A percentile compares a stretch with the other conserved stretches of the same genome.
phyloP scores from a whole-genome alignment of 1,140 invertebrate species.

The Euwallacea fornicatus region DNA sequence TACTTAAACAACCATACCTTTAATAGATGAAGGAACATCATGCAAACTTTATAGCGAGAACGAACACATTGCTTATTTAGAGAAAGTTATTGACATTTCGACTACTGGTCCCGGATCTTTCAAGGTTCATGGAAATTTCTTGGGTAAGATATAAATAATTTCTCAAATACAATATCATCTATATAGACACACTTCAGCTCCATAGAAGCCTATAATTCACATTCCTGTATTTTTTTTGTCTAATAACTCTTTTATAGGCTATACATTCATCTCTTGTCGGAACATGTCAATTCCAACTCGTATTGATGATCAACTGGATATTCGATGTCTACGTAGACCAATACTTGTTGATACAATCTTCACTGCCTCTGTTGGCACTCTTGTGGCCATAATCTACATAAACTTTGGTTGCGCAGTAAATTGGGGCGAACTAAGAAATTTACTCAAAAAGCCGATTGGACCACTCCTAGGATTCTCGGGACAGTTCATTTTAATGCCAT shows the following conservation, averaged over 20 bases:
- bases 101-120: constrained; percentile 46
- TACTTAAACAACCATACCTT: too few species aligned
- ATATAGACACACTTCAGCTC: neutral
- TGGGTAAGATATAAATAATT: constrained; percentile 56
- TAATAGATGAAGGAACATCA: constrained; percentile 2
- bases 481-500: constrained; percentile 88
- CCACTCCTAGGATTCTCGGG: constrained; percentile 79
- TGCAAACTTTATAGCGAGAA: constrained; percentile 30
- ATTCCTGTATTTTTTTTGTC: neutral
- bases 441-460: constrained; percentile 76
- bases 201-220: neutral
- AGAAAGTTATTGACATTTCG: constrained; percentile 16
- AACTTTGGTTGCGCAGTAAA: constrained; percentile 93
- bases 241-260: constrained; percentile 20
- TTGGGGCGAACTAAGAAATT: constrained; percentile 68
- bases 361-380: constrained; percentile 71
- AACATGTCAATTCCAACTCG: constrained; percentile 1
- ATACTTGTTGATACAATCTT: constrained; percentile 75
- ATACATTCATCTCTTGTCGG: constrained; percentile 36
- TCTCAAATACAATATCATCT: neutral
- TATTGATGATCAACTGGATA: constrained; percentile 19
- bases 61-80: constrained; percentile 31
- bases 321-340: constrained; percentile 66
- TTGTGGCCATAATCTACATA: constrained; percentile 80
- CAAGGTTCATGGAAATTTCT: constrained; percentile 63